Evolutionary conservation across 2,888 invertebrate species (phyloP).

Genomic region (Zygogramma bicolorata): DNA sequence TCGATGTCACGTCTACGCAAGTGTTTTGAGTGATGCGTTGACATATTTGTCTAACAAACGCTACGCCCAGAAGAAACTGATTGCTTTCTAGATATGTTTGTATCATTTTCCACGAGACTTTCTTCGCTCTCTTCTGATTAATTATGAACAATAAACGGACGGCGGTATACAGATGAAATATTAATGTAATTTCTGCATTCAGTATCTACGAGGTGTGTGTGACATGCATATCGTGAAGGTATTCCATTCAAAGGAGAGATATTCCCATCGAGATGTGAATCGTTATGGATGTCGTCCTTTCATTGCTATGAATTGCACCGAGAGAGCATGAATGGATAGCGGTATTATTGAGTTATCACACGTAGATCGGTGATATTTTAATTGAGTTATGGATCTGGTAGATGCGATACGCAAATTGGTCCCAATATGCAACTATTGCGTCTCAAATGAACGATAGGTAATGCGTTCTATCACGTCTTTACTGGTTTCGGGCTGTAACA

Average conservation of each 20-base stretch:
- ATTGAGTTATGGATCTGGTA: not conserved
- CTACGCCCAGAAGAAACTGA: not conserved
- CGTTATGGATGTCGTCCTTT: too few relatives aligned
- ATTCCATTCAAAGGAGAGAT: constrained; percentile 4
- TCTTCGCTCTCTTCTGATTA: constrained; percentile 1
- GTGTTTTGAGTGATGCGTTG: not conserved
- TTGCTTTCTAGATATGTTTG: not conserved
- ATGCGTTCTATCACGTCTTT: too few relatives aligned
- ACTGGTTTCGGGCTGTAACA: too few relatives aligned
- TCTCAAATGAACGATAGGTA: not conserved
- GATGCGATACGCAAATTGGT: not conserved
- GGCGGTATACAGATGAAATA: not conserved
- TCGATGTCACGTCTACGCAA: not conserved
- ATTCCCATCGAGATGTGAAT: constrained; percentile 14
- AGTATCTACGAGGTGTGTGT: constrained; percentile 3
- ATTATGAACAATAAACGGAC: not conserved
- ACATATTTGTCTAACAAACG: not conserved
- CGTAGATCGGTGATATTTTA: constrained; percentile 1
- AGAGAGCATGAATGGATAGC: constrained; percentile 12
- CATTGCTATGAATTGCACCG: not conserved
- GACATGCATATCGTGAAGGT: constrained; percentile 15
- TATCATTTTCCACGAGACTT: not conserved
- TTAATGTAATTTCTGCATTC: not conserved
- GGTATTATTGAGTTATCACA: constrained; percentile 16
- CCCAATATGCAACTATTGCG: not conserved